Evolutionary conservation across 2,888 invertebrate genomes (phyloP), one percentile per base, ranked within the genome.

Genomic region (Caenorhabditis sp.): DNA sequence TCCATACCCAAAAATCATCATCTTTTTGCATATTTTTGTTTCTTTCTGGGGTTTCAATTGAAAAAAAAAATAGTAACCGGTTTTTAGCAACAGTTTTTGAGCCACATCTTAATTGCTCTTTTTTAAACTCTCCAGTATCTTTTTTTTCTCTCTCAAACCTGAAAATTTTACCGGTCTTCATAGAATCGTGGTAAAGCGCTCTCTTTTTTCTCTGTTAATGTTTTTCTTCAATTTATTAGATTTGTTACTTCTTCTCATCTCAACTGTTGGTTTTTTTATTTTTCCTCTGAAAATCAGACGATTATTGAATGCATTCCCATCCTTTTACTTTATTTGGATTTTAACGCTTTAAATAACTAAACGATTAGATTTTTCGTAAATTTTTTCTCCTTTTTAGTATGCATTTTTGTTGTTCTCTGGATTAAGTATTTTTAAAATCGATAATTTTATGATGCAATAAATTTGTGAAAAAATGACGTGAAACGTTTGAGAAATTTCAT

Each of bases 11-110:
- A 17, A 43, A 5, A 43, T 3, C 6, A 43, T 43, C 43, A 17
- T 17, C 43, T 43, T 61, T 51, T 53, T 21, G 53, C 43, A 43
- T 55, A 31, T 54, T 54, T 37, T 37, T 50, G 50, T 26, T 43
- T 43, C 49, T 21, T 43, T 23, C 50, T n/a, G 49, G 17, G 2
- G 24, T 49, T 23, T 12, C n/a, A 10, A 19, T 43, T n/a, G n/a
- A n/a, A n/a, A n/a, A n/a, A 10, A 36, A 31, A 58, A 17, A 24
- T n/a, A 58, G 31, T 31, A 31, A 31, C 31, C 31, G 31, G 31
- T 31, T 31, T 31, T 10, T 31, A 31, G 31, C 31, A 31, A 31
- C 31, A 31, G 31, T 31, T 31, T 31, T 31, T 10, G 31, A 31
- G 31, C 31, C 31, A 31, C 31, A n/a, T n/a, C n/a, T n/a, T 31